These are phyloP conservation scores for Rhineura floridana DNA, from an alignment of 2,113 vertebrate genomes.

Conservation along the genomic window DNA sequence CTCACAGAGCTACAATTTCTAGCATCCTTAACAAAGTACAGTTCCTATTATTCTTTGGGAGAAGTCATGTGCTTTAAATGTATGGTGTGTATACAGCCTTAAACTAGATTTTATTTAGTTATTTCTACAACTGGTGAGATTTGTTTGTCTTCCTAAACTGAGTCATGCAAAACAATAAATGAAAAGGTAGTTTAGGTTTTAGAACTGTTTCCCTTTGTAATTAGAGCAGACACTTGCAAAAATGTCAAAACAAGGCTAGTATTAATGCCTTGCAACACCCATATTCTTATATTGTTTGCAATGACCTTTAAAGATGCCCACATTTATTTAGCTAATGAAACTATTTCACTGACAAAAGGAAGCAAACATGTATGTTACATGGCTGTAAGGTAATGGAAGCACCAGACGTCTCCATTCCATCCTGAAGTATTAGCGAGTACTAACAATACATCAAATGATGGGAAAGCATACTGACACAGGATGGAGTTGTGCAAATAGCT, in stretches of 20 bases:
- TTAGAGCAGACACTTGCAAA: constrained; percentile 7
- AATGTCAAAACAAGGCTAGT: constrained; percentile 34
- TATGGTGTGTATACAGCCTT: too few relatives aligned
- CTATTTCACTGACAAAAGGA: background rate
- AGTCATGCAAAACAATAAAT: constrained; percentile 39
- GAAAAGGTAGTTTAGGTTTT: constrained; percentile 22
- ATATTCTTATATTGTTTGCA: constrained; percentile 11
- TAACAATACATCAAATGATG: background rate
- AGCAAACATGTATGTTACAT: background rate
- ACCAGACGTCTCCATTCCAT: background rate
- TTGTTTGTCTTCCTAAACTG: constrained; percentile 18
- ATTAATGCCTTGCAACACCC: background rate
- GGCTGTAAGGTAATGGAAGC: background rate
- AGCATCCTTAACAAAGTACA: too few relatives aligned
- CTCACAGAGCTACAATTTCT: too few relatives aligned
- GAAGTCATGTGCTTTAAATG: too few relatives aligned
- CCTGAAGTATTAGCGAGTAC: background rate
- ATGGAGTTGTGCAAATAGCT: background rate
- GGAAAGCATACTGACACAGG: background rate
- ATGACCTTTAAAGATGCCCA: constrained; percentile 4
- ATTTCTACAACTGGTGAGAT: constrained; percentile 22
- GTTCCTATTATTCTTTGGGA: too few relatives aligned
- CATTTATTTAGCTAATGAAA: constrained; percentile 1
- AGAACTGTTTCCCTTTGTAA: constrained; percentile 21
- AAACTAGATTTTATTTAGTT: constrained; percentile 12